A percentile compares a stretch with the other conserved stretches of the same genome.
phyloP scores from a whole-genome alignment of 2,888 invertebrate species.

The Pegoplata infirma region DNA sequence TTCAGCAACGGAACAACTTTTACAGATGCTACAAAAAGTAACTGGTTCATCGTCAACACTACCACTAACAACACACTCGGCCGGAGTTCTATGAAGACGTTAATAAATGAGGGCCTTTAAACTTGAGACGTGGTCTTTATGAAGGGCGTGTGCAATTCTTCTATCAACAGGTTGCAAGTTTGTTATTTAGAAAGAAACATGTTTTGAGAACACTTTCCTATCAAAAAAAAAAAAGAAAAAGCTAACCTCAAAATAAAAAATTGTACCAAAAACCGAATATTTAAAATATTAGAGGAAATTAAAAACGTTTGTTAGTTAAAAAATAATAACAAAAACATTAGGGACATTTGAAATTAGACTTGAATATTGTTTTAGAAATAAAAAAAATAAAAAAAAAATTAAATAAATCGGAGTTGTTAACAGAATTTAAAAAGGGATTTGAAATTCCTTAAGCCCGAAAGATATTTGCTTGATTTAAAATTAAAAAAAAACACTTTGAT shows the following conservation, averaged over 20 bases:
- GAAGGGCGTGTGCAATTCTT: slow-evolving; percentile 52
- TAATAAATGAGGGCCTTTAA: slow-evolving; percentile 22
- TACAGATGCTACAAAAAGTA: slow-evolving; percentile 77
- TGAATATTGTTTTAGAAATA: slow-evolving; percentile 28
- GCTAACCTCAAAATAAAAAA: slow-evolving; percentile 50
- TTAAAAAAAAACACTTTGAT: no score
- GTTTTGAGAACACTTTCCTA: not conserved
- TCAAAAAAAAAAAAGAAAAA: no score
- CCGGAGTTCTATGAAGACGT: slow-evolving; percentile 64
- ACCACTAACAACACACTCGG: slow-evolving; percentile 44
- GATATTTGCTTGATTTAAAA: no score
- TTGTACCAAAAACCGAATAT: slow-evolving; percentile 51
- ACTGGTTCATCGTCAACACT: slow-evolving; percentile 67
- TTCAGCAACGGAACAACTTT: slow-evolving; percentile 76
- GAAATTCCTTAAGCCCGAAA: no score
- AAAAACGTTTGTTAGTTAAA: slow-evolving; percentile 41
- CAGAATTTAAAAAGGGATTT: no score
- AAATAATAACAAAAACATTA: slow-evolving; percentile 14
- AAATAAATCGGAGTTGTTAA: not conserved
- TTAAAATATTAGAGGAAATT: slow-evolving; percentile 35
- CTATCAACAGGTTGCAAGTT: not conserved
- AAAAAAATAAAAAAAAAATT: not conserved
- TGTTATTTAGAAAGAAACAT: not conserved
- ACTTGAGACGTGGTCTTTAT: not conserved
- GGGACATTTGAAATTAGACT: slow-evolving; percentile 32